A percentile compares a stretch with the other conserved stretches of the same genome.
Evolutionary conservation across 2,113 vertebrate genomes (phyloP).

Genomic region (Cyphomyrus discorhynchus): DNA sequence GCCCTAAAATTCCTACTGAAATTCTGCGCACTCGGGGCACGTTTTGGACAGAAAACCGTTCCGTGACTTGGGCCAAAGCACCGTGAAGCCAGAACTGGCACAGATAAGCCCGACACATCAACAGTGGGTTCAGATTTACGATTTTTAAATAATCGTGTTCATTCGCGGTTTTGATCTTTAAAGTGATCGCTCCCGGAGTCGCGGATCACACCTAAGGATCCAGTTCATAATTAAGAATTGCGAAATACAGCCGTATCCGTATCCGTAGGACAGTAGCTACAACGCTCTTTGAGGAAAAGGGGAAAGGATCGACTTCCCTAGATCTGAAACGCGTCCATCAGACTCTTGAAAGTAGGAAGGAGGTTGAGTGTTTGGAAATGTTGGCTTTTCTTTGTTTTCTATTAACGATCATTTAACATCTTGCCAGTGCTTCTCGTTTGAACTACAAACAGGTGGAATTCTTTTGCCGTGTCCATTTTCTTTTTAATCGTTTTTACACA

Average conservation of each 20-base stretch:
- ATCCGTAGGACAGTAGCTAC: not conserved
- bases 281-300: not conserved
- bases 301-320: not conserved
- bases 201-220: not conserved
- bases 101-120: not conserved
- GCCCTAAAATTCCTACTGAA: not conserved
- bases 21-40: not conserved
- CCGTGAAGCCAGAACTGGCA: not conserved
- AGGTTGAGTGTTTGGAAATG: not conserved
- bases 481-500: not conserved
- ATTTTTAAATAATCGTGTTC: not conserved
- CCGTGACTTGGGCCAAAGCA: not conserved
- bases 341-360: not conserved
- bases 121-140: not conserved
- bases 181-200: not conserved
- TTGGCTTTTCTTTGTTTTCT: not conserved
- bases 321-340: not conserved
- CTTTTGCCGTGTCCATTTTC: not conserved
- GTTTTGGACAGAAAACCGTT: not conserved
- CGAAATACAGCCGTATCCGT: not conserved
- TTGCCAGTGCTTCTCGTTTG: not conserved
- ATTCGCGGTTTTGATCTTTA: not conserved
- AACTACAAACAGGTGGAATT: not conserved
- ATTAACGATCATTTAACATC: not conserved
- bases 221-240: not conserved